Conservation (phyloP, 2,888 invertebrate genomes). For the Eumerus sabulonum region DNA sequence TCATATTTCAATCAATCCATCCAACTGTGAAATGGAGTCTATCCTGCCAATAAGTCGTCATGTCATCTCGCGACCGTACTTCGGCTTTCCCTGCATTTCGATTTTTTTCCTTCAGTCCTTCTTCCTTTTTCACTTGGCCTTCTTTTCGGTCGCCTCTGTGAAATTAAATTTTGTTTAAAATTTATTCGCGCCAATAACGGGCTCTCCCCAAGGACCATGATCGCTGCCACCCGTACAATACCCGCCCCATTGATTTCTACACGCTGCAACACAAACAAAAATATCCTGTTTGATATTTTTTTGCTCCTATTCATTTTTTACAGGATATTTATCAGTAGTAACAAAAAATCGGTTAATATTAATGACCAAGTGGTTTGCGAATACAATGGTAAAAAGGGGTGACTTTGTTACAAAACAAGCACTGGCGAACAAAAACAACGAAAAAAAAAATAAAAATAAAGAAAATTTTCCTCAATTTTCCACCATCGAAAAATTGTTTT, state of each 20-base stretch:
- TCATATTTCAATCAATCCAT: conserved; percentile 70
- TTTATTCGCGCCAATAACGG: conserved; percentile 68
- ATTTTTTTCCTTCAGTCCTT: too few species aligned
- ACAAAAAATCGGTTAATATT: conserved; percentile 69
- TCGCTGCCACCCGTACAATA: conserved; percentile 16
- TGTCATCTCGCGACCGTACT: conserved; percentile 56
- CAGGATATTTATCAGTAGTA: conserved; percentile 68
- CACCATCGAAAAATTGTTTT: conserved; percentile 67
- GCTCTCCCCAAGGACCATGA: conserved; percentile 54
- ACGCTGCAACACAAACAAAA: conserved; percentile 51
- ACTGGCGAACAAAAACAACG: conserved; percentile 19
- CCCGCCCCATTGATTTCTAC: conserved; percentile 27
- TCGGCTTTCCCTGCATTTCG: neutral
- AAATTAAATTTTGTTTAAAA: conserved; percentile 69
- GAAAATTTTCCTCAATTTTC: conserved; percentile 58
- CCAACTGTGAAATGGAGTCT: conserved; percentile 70
- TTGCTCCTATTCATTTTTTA: conserved; percentile 31
- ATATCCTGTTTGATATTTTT: conserved; percentile 61
- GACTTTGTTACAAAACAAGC: conserved; percentile 51
- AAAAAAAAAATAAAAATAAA: conserved; percentile 35
- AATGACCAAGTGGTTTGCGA: conserved; percentile 68
- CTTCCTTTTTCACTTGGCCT: conserved; percentile 28
- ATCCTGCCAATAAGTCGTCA: conserved; percentile 69
- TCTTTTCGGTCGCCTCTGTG: conserved; percentile 24
- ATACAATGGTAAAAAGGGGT: conserved; percentile 65